Evolutionary conservation across 92 coral and sea anemone species (phyloP), one percentile per base, ranked within the genome.

Genomic region (Paramuricea clavata): DNA sequence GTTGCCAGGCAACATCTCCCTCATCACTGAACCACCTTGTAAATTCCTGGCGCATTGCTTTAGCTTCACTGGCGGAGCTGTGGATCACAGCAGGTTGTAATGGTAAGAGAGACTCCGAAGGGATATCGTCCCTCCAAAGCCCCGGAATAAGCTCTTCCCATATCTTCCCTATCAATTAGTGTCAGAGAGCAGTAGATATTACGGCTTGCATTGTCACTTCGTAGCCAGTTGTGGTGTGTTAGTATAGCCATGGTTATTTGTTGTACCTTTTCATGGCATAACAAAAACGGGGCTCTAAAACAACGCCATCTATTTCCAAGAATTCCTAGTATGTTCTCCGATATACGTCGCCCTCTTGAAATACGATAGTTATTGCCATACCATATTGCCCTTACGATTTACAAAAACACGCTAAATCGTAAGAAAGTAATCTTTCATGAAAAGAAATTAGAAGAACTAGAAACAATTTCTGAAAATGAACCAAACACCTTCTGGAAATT

Each of bases 1-100:
- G 36, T 74, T 88, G 92, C 92, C 91, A 88, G 41, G 62, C 16
- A n/a, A 88, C 69, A 82, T 88, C 91, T n/a, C 1, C 91, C 91
- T 30, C 87, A 64, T 88, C 39, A 33, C 42, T 82, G 30, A 81
- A 88, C 91, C 87, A 88, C 27, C 81, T 39, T 19, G 87, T 88
- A 36, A 73, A 82, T 61, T 82, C 91, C 69, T 82, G 44, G 2
- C 91, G 87, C 83, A 88, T 88, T 47, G 78, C 74, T 60, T 88
- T 82, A 75, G 91, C 91, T 26, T 41, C 87, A 27, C 83, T 60
- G 78, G 72, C 62, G 76, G 31, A 49, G 56, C 74, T 88, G 33
- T 64, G 76, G 5, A 16, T 21, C 16, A 82, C 10, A 47, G 91
- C 49, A 50, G 84, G 69, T 43, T 82, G 69, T 12, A 88, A 64